Percentiles rank a stretch among this genome's conserved stretches.
phyloP scores from a whole-genome alignment of 1,140 invertebrate genomes.

The Augochlora pura region DNA sequence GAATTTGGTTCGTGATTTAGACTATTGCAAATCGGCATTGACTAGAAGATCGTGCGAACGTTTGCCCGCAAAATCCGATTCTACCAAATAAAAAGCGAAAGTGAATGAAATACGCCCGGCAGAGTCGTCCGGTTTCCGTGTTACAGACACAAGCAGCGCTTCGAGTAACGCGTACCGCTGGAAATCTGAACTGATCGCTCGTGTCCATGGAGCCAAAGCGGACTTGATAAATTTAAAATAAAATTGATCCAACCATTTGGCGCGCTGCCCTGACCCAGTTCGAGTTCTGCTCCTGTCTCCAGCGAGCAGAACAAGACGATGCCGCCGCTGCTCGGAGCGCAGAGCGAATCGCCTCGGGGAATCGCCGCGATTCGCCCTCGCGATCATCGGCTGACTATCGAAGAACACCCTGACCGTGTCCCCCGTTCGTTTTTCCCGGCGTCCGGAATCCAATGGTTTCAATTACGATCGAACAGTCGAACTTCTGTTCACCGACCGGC shows the following conservation, averaged over 20 bases:
- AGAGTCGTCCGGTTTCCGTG: background rate
- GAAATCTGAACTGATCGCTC: slow-evolving; percentile 39
- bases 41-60: too few relatives aligned
- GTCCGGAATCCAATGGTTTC: background rate
- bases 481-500: too few relatives aligned
- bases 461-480: background rate
- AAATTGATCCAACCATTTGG: slow-evolving; percentile 69
- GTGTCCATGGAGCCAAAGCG: slow-evolving; percentile 40
- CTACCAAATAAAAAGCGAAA: background rate
- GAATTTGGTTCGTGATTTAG: too few relatives aligned
- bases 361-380: slow-evolving; percentile 57
- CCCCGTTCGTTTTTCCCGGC: background rate
- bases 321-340: slow-evolving; percentile 26
- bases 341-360: slow-evolving; percentile 67
- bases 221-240: slow-evolving; percentile 71
- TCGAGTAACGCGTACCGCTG: slow-evolving; percentile 23
- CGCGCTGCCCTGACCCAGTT: slow-evolving; percentile 71
- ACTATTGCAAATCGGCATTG: too few relatives aligned
- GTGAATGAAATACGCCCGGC: background rate
- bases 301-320: slow-evolving; percentile 44
- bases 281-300: slow-evolving; percentile 66
- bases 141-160: slow-evolving; percentile 11
- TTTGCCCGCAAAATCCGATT: too few relatives aligned
- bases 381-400: background rate
- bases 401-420: background rate